A percentile compares a stretch with the other conserved stretches of the same genome.
These are phyloP conservation scores for Bombus terrestris DNA, from an alignment of 1,140 invertebrate genomes.

Conservation along the genomic window DNA sequence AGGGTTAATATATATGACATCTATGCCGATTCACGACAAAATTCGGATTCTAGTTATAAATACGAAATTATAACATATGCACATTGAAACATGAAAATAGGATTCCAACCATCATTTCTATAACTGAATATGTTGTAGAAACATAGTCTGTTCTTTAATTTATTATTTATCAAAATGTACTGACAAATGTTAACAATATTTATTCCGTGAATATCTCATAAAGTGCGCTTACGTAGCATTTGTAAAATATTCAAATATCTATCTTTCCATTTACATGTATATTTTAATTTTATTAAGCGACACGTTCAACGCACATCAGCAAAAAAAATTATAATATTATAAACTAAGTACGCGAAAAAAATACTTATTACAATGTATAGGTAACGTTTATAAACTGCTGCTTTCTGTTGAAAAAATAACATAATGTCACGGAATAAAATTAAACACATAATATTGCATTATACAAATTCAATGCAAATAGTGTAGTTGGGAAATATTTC, in stretches of 20 bases:
- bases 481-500: not conserved
- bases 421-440: conserved; percentile 50
- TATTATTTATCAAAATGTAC: conserved; percentile 30
- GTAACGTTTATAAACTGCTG: conserved; percentile 17
- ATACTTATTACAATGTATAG: conserved; percentile 26
- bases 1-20: conserved; percentile 7
- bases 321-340: conserved; percentile 4
- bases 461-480: conserved; percentile 17
- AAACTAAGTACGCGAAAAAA: conserved; percentile 36
- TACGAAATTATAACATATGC: conserved; percentile 25
- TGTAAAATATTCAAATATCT: conserved; percentile 21
- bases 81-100: conserved; percentile 10
- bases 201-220: conserved; percentile 25
- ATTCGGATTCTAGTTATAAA: conserved; percentile 22
- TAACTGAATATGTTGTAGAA: conserved; percentile 20
- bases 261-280: conserved; percentile 28
- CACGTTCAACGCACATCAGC: conserved; percentile 22
- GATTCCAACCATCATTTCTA: not conserved
- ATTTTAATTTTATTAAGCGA: conserved; percentile 14
- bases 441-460: conserved; percentile 1
- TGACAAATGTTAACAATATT: conserved; percentile 34
- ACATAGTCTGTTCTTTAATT: conserved; percentile 1
- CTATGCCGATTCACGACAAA: not conserved
- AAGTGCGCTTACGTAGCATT: conserved; percentile 11
- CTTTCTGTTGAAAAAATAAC: conserved; percentile 29